A percentile compares a stretch with the other conserved stretches of the same genome.
These are phyloP conservation scores for human (Homo sapiens) DNA, from an alignment of 2,113 vertebrate species.

Conservation along the genomic window DNA sequence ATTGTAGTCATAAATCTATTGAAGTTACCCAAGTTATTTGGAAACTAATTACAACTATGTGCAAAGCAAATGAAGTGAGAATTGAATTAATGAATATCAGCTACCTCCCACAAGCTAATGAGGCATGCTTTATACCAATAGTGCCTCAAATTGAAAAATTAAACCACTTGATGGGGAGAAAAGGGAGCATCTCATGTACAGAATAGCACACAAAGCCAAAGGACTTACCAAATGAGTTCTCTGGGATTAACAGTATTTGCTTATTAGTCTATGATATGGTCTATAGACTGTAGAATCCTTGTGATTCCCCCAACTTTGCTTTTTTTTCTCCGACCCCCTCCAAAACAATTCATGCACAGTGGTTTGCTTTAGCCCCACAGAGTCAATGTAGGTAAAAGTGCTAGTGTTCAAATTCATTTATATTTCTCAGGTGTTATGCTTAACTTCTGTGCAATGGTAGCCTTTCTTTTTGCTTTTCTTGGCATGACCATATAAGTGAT, in stretches of 20 bases:
- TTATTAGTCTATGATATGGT: neutral
- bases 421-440: neutral
- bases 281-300: neutral
- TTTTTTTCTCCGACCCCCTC: neutral
- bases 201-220: constrained; percentile 33
- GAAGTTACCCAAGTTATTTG: constrained; percentile 86
- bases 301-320: neutral
- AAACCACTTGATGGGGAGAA: constrained; percentile 50
- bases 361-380: neutral
- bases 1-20: constrained; percentile 84
- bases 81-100: constrained; percentile 86
- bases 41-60: constrained; percentile 88
- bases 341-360: neutral
- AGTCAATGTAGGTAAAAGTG: neutral
- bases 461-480: neutral
- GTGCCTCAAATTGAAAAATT: constrained; percentile 85
- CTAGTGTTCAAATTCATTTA: neutral
- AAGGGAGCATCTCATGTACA: neutral
- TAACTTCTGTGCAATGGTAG: neutral
- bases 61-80: constrained; percentile 88
- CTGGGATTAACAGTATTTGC: neutral
- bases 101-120: constrained; percentile 87
- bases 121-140: constrained; percentile 83
- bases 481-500: neutral
- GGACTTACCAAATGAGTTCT: constrained; percentile 52